These are phyloP conservation scores for Cheiracanthium punctorium DNA, from an alignment of 2,888 invertebrate species.

Conservation along the genomic window DNA sequence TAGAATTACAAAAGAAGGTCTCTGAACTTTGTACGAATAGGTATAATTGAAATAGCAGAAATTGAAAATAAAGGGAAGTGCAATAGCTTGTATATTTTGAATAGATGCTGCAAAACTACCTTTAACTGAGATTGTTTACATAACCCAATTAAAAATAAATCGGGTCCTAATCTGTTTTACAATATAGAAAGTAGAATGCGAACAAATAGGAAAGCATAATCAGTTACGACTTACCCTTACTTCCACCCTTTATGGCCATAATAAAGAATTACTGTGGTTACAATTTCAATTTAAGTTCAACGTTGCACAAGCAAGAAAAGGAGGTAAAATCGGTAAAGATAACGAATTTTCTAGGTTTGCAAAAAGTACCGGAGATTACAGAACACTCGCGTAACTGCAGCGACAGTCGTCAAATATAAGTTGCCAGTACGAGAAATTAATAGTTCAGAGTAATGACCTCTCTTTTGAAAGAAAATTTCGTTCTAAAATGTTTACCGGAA, in stretches of 20 bases:
- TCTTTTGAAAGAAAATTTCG: too few species aligned
- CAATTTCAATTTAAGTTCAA: slow-evolving; percentile 17
- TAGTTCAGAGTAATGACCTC: slow-evolving; percentile 43
- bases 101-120: too few species aligned
- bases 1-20: too few species aligned
- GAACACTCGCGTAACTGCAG: slow-evolving; percentile 56
- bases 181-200: neutral
- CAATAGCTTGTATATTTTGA: too few species aligned
- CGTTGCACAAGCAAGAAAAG: slow-evolving; percentile 16
- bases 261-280: neutral
- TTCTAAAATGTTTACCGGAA: too few species aligned
- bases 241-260: slow-evolving; percentile 53
- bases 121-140: too few species aligned
- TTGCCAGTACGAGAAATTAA: slow-evolving; percentile 33
- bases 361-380: slow-evolving; percentile 60
- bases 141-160: too few species aligned
- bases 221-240: slow-evolving; percentile 54
- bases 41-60: too few species aligned
- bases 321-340: slow-evolving; percentile 24
- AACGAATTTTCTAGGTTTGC: slow-evolving; percentile 20
- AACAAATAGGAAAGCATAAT: neutral
- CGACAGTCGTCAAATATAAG: slow-evolving; percentile 23
- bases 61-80: too few species aligned
- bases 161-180: too few species aligned
- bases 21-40: too few species aligned